phyloP scores from a whole-genome alignment of 2,888 invertebrate species.

The Anorthoa munda region DNA sequence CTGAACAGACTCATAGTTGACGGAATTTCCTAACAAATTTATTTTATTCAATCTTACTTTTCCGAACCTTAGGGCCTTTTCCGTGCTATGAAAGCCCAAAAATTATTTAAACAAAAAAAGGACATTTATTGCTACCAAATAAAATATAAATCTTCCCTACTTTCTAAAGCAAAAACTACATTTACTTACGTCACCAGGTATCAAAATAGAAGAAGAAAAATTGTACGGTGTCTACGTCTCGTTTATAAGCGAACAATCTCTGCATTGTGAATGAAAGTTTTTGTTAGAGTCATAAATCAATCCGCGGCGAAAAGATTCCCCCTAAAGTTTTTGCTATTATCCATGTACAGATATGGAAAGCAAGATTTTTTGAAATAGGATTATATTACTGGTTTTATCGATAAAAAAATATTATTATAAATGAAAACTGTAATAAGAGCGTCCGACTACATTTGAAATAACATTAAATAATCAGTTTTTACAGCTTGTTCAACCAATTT shows the following conservation, averaged over 20 bases:
- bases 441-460: too few species aligned
- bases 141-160: conserved; percentile 11
- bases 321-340: conserved; percentile 71
- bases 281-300: conserved; percentile 75
- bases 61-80: too few species aligned
- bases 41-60: neutral
- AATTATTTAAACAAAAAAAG: neutral
- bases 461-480: too few species aligned
- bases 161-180: conserved; percentile 44
- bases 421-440: too few species aligned
- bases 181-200: conserved; percentile 51
- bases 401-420: too few species aligned
- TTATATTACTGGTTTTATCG: neutral
- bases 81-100: neutral
- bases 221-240: conserved; percentile 49
- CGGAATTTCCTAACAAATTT: neutral
- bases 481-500: too few species aligned
- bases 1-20: too few species aligned
- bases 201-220: conserved; percentile 61
- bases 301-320: conserved; percentile 69
- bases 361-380: conserved; percentile 11
- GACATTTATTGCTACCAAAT: conserved; percentile 7
- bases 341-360: conserved; percentile 64
- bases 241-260: conserved; percentile 59
- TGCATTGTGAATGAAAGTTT: conserved; percentile 59